These are phyloP conservation scores for Lepilemur septentrionalis DNA, from an alignment of 2,797 vertebrate species.

Conservation along the genomic window DNA sequence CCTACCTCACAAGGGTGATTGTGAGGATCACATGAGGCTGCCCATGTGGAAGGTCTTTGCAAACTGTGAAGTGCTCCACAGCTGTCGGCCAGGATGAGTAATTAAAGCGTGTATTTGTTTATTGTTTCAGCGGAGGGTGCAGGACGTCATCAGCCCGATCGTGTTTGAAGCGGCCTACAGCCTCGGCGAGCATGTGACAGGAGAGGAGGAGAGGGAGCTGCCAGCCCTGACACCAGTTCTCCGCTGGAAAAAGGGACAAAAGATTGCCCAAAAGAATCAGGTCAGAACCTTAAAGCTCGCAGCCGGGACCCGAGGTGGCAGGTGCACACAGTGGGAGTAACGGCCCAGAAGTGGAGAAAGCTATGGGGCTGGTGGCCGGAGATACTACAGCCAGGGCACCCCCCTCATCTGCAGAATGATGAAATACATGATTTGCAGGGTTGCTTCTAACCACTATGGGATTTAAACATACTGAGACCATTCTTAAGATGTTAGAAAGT, in stretches of 20 bases:
- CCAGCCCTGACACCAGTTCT: slow-evolving; percentile 92
- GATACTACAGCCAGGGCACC: background rate
- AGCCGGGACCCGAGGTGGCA: fast-evolving
- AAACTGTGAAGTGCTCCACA: background rate
- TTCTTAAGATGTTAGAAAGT: background rate
- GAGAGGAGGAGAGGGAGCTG: slow-evolving; percentile 88
- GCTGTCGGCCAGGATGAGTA: fast-evolving
- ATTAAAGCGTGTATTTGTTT: slow-evolving; percentile 3
- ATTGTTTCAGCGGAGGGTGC: slow-evolving; percentile 91
- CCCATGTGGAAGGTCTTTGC: background rate
- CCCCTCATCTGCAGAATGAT: background rate
- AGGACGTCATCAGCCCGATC: slow-evolving; percentile 96
- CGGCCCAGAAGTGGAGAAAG: background rate
- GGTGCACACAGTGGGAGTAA: background rate
- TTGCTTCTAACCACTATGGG: background rate
- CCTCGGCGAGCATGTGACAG: slow-evolving; percentile 88
- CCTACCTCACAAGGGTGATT: background rate
- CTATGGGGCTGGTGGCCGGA: background rate
- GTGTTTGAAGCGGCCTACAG: slow-evolving; percentile 94
- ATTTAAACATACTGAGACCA: background rate
- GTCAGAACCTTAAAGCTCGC: slow-evolving; percentile 81
- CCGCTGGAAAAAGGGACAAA: slow-evolving; percentile 95
- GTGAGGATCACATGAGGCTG: background rate
- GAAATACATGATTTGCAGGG: background rate
- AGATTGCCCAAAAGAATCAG: slow-evolving; percentile 94